Conservation (phyloP, 2,797 vertebrate species). For the Anguilla megastoma region DNA sequence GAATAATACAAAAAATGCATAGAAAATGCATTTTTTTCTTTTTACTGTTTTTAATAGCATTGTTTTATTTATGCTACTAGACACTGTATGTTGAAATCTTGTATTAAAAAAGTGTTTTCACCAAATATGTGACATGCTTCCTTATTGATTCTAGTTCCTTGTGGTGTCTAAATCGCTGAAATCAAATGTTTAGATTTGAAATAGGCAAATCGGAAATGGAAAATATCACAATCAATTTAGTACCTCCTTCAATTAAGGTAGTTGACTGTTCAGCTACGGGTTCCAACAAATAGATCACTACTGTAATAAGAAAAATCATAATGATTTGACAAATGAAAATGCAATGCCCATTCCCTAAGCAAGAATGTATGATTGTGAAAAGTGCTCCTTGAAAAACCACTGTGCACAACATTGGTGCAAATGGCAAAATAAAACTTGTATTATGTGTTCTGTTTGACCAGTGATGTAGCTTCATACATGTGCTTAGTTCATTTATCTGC, state of each 20-base stretch:
- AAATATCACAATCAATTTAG: background rate
- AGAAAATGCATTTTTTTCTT: constrained; percentile 55
- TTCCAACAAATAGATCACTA: no score
- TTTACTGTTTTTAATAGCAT: constrained; percentile 57
- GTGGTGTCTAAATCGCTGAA: background rate
- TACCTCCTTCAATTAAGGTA: background rate
- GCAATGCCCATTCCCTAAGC: background rate
- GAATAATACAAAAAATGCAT: constrained; percentile 69
- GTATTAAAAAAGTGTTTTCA: constrained; percentile 73
- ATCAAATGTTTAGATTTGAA: background rate
- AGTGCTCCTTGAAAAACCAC: no score
- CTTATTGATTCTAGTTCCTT: constrained; percentile 44
- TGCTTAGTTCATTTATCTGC: background rate
- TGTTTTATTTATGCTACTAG: constrained; percentile 66
- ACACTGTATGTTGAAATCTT: constrained; percentile 71
- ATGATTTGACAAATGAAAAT: background rate
- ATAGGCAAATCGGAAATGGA: background rate
- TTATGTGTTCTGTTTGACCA: no score
- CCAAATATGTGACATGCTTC: constrained; percentile 68
- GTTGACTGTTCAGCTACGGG: no score
- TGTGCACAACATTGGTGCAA: no score
- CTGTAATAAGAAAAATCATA: no score
- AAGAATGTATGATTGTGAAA: background rate
- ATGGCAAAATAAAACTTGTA: no score
- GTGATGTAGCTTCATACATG: no score